Evolutionary conservation across 2,888 invertebrate genomes (phyloP).

Genomic region (Oscheius myriophilus): DNA sequence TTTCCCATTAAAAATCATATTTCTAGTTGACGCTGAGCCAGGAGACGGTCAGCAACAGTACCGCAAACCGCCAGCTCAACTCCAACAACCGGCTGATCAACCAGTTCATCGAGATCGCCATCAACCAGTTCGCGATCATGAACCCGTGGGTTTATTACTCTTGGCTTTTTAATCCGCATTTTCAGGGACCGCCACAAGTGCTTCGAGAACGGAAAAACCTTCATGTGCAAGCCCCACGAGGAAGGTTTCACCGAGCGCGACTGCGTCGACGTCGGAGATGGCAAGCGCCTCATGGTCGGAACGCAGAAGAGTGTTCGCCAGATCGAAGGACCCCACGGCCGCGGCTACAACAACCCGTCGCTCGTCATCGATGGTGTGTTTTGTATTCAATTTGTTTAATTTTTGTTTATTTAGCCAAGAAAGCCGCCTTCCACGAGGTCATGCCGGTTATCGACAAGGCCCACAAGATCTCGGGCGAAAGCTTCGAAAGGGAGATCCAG

Average conservation of each 20-base stretch:
- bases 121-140: conserved; percentile 37
- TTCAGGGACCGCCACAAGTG: conserved; percentile 32
- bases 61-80: conserved; percentile 3
- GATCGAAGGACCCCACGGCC: conserved; percentile 43
- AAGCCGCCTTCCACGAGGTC: conserved; percentile 45
- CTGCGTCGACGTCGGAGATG: conserved; percentile 38
- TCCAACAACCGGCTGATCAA: not conserved
- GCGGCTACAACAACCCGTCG: conserved; percentile 37
- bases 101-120: conserved; percentile 17
- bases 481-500: conserved; percentile 27
- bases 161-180: not conserved
- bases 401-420: too few species aligned
- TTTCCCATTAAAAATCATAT: not conserved
- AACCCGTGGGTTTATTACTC: conserved; percentile 26
- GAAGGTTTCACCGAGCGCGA: conserved; percentile 32
- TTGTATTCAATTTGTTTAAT: too few species aligned
- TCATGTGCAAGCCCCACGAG: conserved; percentile 26
- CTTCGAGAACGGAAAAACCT: conserved; percentile 46
- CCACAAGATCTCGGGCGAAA: conserved; percentile 29
- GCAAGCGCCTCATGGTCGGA: conserved; percentile 41
- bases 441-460: conserved; percentile 34
- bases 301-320: conserved; percentile 37
- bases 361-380: conserved; percentile 42
- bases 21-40: conserved; percentile 7
- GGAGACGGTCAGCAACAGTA: not conserved